Conservation (phyloP, 2,113 vertebrate genomes). For the Ophiodon elongatus region DNA sequence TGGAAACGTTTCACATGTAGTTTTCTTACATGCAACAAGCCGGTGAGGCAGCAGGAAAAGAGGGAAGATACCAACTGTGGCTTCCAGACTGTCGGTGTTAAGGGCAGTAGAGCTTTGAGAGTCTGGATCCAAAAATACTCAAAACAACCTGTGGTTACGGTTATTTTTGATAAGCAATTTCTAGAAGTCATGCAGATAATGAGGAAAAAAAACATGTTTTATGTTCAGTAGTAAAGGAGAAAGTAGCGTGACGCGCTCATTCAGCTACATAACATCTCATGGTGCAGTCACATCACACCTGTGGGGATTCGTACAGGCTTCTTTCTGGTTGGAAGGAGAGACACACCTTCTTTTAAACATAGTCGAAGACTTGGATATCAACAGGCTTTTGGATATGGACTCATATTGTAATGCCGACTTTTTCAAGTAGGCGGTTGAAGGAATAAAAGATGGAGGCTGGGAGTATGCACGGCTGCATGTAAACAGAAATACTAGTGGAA, state of each 20-base stretch:
- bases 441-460: not conserved
- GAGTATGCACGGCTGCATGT: not conserved
- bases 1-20: not conserved
- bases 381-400: not conserved
- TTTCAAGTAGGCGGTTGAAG: not conserved
- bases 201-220: not conserved
- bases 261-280: too few relatives aligned
- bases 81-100: not conserved
- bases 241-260: too few relatives aligned
- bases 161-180: too few relatives aligned
- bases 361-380: not conserved
- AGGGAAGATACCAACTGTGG: not conserved
- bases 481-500: not conserved
- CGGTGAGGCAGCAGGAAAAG: not conserved
- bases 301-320: too few relatives aligned
- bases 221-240: too few relatives aligned
- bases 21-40: not conserved
- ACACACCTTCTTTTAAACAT: not conserved
- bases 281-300: too few relatives aligned
- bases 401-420: not conserved
- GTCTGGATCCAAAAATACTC: not conserved
- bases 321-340: not conserved
- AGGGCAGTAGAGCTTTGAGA: not conserved
- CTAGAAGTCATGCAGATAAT: not conserved
- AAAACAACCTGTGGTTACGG: not conserved